Evolutionary conservation across 2,888 invertebrate genomes (phyloP).

Genomic region (Dryomyza anilis): DNA sequence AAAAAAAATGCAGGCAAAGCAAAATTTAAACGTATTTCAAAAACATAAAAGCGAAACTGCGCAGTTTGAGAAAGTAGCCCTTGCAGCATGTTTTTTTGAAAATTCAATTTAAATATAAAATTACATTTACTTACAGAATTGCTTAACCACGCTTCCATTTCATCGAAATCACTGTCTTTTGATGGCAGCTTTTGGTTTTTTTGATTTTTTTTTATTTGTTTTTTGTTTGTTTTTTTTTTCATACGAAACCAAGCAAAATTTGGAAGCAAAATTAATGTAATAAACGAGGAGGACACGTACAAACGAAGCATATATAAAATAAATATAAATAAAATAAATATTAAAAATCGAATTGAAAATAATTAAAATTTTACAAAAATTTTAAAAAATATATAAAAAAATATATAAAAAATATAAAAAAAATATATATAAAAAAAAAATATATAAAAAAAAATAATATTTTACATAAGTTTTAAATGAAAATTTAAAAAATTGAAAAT

Average conservation of each 20-base stretch:
- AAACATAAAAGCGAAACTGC: neutral
- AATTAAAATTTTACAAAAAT: no score
- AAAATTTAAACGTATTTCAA: neutral
- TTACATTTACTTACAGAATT: conserved; percentile 65
- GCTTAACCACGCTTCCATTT: conserved; percentile 93
- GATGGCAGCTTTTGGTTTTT: conserved; percentile 64
- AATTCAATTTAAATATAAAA: conserved; percentile 11
- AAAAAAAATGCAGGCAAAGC: neutral
- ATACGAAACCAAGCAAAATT: conserved; percentile 37
- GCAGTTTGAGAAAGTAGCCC: neutral
- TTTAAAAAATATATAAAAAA: no score
- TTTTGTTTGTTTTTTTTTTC: conserved; percentile 44
- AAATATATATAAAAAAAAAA: no score
- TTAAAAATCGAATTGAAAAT: conserved; percentile 38
- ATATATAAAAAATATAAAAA: no score
- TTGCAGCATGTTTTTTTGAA: neutral
- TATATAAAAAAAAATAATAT: conserved; percentile 38
- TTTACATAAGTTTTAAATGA: conserved; percentile 35
- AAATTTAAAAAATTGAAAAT: conserved; percentile 28
- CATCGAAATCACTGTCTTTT: conserved; percentile 86
- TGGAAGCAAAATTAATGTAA: conserved; percentile 37
- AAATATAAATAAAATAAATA: conserved; percentile 38
- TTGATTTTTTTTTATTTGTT: conserved; percentile 32
- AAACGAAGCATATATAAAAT: conserved; percentile 29
- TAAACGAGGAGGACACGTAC: conserved; percentile 41